phyloP scores from a whole-genome alignment of 2,888 invertebrate genomes.

The Noctua janthe region DNA sequence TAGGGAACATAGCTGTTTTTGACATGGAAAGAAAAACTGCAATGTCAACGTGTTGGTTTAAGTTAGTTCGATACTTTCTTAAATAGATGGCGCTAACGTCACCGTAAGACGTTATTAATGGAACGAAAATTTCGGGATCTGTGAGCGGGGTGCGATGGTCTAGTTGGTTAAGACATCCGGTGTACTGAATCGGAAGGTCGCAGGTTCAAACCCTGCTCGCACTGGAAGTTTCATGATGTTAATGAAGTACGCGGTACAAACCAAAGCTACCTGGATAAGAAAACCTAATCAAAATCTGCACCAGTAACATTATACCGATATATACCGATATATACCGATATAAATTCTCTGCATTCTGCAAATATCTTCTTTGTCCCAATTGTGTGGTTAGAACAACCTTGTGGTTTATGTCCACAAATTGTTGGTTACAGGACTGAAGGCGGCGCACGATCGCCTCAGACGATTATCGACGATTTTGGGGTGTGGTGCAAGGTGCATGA shows the following conservation, averaged over 20 bases:
- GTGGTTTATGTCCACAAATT: constrained; percentile 84
- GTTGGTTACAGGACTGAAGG: constrained; percentile 72
- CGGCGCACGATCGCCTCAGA: constrained; percentile 70
- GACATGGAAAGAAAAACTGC: too few species aligned
- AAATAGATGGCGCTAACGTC: too few species aligned
- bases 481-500: constrained; percentile 49
- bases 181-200: too few species aligned
- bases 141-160: too few species aligned
- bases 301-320: constrained; percentile 28
- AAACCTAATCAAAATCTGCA: constrained; percentile 22
- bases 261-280: neutral
- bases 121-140: too few species aligned
- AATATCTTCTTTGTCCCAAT: constrained; percentile 66
- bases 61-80: too few species aligned
- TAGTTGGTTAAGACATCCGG: too few species aligned
- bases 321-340: constrained; percentile 43
- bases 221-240: neutral
- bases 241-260: neutral
- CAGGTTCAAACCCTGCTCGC: too few species aligned
- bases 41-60: too few species aligned
- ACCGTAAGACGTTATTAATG: too few species aligned
- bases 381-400: constrained; percentile 72
- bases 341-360: constrained; percentile 62
- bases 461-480: constrained; percentile 56
- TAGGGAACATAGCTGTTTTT: too few species aligned